Evolutionary conservation across 2,113 vertebrate species (phyloP), one percentile per base, ranked within the genome.

Genomic region (Laticauda colubrina): DNA sequence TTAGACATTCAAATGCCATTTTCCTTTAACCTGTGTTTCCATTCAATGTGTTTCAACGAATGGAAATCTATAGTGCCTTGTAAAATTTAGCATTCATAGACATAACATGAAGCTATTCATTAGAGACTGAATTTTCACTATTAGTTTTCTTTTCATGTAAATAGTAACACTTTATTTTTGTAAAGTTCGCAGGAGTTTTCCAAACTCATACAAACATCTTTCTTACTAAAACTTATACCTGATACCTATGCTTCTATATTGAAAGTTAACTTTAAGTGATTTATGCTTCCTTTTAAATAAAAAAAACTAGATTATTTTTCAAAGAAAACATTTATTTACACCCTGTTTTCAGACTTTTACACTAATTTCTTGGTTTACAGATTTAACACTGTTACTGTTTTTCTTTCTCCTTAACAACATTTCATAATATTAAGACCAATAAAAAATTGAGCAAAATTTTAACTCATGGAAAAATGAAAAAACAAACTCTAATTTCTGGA

Each of bases 261-360:
- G 86, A 87, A 59, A 29, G 10, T 34, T 8, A 92, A 56, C 94
- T 29, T 39, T 91, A 91, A 88, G 6, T 91, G 69, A 56, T 93
- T 94, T 94, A 34, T 91, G 94, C 23, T 92, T 92, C 18, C 89
- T 89, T 88, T 48, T 92, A 93, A 95, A 95, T 43, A 18, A 14
- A 43, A 26, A 26, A 26, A 26, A 8, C 5, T 51, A 48, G 94
- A 96, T 94, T 88, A 61, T 64, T 91, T 91, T 95, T 87, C 75
- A 64, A 95, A 91, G 90, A 92, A 90, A 8, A 10, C 88, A 89
- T 89, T 91, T 91, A 69, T 90, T 93, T 59, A 64, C 93, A 91
- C 34, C 29, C 0, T 0, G n/a, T 64, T 34, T 55, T 89, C 56
- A 94, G 86, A 61, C 69, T 81, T 34, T 87, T 91, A 87, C 4